Percentiles rank a stretch among this genome's conserved stretches.
These are phyloP conservation scores for Phataginus tricuspis DNA, from an alignment of 2,797 vertebrate genomes.

Conservation along the genomic window DNA sequence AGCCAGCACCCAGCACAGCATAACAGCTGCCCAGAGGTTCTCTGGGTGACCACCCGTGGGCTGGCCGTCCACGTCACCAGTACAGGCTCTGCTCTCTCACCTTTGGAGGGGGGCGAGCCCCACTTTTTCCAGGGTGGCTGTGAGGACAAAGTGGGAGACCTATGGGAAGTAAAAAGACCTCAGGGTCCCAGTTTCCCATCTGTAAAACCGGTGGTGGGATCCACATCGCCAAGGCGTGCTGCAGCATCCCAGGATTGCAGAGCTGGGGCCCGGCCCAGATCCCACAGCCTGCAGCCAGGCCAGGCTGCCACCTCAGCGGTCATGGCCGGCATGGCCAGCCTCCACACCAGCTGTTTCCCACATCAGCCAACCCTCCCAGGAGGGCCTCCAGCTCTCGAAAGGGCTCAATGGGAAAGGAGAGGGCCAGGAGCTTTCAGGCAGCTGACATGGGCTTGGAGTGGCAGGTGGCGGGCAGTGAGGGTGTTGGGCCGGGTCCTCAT, in stretches of 20 bases:
- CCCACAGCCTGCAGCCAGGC: not conserved
- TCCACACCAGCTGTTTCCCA: not conserved
- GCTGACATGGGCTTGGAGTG: too few species aligned
- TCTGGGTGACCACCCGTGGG: rapidly evolving
- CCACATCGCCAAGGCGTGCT: rapidly evolving
- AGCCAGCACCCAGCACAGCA: not conserved
- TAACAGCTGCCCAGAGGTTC: not conserved
- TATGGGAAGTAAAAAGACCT: rapidly evolving
- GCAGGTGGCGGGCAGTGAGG: not conserved
- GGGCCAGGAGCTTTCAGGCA: too few species aligned
- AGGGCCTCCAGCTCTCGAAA: not conserved
- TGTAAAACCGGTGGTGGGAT: not conserved
- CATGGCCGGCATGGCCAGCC: not conserved
- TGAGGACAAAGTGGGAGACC: not conserved
- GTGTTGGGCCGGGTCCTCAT: rapidly evolving
- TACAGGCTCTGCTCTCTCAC: rapidly evolving
- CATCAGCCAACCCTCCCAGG: not conserved
- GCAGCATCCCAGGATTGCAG: not conserved
- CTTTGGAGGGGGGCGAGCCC: rapidly evolving
- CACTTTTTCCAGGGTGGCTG: not conserved
- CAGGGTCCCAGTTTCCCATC: not conserved
- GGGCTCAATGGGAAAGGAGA: too few species aligned
- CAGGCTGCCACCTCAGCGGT: not conserved
- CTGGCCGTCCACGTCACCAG: too few species aligned
- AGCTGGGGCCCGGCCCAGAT: not conserved